Conservation (phyloP, 2,113 vertebrate genomes). For the Stegastes partitus region DNA sequence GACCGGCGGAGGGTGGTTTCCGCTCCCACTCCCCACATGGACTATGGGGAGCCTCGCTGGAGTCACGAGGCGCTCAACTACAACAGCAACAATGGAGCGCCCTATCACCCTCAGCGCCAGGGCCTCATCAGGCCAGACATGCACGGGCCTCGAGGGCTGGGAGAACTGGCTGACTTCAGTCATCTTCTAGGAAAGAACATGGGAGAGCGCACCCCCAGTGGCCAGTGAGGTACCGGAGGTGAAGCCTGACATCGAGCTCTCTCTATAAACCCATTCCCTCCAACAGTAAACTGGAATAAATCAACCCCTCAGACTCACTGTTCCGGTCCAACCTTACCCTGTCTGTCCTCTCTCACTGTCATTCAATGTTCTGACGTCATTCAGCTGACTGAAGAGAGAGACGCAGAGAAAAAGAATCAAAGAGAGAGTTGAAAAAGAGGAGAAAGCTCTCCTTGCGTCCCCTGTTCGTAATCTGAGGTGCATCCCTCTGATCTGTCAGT, state of each 20-base stretch:
- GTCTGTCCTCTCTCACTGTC: conserved; percentile 78
- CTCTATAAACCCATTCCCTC: conserved; percentile 64
- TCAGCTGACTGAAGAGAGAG: conserved; percentile 74
- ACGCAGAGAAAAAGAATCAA: conserved; percentile 52
- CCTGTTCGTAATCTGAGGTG: conserved; percentile 52
- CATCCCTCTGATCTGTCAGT: conserved; percentile 50
- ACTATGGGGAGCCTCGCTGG: conserved; percentile 88
- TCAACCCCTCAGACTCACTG: conserved; percentile 64
- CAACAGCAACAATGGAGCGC: conserved; percentile 85
- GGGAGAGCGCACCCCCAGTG: conserved; percentile 89
- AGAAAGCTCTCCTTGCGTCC: conserved; percentile 33
- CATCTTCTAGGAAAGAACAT: conserved; percentile 87
- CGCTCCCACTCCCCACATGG: conserved; percentile 88
- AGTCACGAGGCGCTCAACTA: conserved; percentile 90
- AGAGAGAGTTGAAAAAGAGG: conserved; percentile 60
- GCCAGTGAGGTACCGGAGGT: conserved; percentile 79
- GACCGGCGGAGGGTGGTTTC: conserved; percentile 93
- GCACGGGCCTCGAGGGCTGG: conserved; percentile 77
- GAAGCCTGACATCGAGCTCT: conserved; percentile 49
- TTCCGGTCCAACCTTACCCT: conserved; percentile 64
- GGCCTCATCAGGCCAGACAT: conserved; percentile 78
- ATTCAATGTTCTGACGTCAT: conserved; percentile 77
- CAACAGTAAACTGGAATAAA: conserved; percentile 71
- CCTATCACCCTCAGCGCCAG: conserved; percentile 81
- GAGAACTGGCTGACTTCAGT: conserved; percentile 90